A percentile compares a stretch with the other conserved stretches of the same genome.
Evolutionary conservation across 1,140 invertebrate genomes (phyloP).

Genomic region (Carposina sasakii): DNA sequence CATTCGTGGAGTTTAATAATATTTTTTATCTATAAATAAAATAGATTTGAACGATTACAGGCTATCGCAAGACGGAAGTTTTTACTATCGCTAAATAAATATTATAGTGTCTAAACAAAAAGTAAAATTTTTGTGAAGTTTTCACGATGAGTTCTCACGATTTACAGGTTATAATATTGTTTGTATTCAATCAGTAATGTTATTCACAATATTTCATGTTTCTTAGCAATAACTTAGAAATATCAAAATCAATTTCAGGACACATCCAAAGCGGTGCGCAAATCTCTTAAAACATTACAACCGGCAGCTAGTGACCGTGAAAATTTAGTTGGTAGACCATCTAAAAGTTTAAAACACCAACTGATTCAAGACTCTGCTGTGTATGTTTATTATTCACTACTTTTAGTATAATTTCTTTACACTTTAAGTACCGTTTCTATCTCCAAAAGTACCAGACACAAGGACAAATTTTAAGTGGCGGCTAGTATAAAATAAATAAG

Average conservation of each 20-base stretch:
- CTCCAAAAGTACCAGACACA: neutral
- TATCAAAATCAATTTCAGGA: slow-evolving; percentile 38
- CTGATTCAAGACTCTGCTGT: slow-evolving; percentile 41
- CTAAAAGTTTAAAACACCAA: slow-evolving; percentile 60
- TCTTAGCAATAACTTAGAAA: too few relatives aligned
- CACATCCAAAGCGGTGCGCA: slow-evolving; percentile 57
- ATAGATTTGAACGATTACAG: too few relatives aligned
- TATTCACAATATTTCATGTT: too few relatives aligned
- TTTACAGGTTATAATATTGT: slow-evolving; percentile 19
- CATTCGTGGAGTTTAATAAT: too few relatives aligned
- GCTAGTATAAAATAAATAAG: too few relatives aligned
- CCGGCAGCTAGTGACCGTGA: slow-evolving; percentile 76
- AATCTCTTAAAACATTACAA: slow-evolving; percentile 77
- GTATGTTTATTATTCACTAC: slow-evolving; percentile 29
- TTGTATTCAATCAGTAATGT: too few relatives aligned
- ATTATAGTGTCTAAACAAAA: too few relatives aligned
- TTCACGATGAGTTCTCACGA: slow-evolving; percentile 28
- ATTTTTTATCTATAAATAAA: too few relatives aligned
- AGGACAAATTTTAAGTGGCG: neutral
- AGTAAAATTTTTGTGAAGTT: too few relatives aligned
- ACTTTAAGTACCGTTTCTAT: neutral
- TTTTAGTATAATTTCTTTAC: neutral
- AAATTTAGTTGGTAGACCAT: slow-evolving; percentile 75
- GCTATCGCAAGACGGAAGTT: too few relatives aligned
- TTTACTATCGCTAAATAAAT: too few relatives aligned